Conservation (phyloP, 2,888 invertebrate species). For the Cerceris ruficornis region DNA sequence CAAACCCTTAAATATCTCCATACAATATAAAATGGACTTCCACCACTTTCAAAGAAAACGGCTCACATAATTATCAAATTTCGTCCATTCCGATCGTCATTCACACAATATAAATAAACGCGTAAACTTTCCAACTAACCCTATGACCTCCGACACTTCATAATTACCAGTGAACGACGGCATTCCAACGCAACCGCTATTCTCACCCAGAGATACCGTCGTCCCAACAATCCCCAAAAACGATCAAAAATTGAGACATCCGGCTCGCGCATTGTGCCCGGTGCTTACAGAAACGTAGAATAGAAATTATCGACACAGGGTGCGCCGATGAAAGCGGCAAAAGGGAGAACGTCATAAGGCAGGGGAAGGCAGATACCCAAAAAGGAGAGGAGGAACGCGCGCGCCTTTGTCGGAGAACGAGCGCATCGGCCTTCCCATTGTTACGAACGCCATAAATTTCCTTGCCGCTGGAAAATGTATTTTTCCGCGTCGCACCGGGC, state of each 20-base stretch:
- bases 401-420: slow-evolving; percentile 58
- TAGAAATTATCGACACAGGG: slow-evolving; percentile 64
- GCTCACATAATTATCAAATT: too few relatives aligned
- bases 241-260: slow-evolving; percentile 60
- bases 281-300: slow-evolving; percentile 55
- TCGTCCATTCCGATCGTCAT: too few relatives aligned
- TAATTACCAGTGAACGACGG: too few relatives aligned
- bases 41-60: too few relatives aligned
- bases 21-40: too few relatives aligned
- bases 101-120: too few relatives aligned
- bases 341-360: slow-evolving; percentile 16
- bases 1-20: too few relatives aligned
- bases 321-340: slow-evolving; percentile 28
- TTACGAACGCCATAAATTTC: slow-evolving; percentile 76
- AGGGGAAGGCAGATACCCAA: slow-evolving; percentile 21
- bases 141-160: too few relatives aligned
- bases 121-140: too few relatives aligned
- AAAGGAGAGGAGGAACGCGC: slow-evolving; percentile 30
- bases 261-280: slow-evolving; percentile 50
- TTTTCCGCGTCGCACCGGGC: slow-evolving; percentile 73
- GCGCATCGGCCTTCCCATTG: slow-evolving; percentile 70
- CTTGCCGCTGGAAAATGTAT: slow-evolving; percentile 77
- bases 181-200: too few relatives aligned
- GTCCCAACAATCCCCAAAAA: background rate
- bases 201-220: too few relatives aligned